Conservation (phyloP, 2,888 invertebrate genomes). For the Drosophila limbata region DNA sequence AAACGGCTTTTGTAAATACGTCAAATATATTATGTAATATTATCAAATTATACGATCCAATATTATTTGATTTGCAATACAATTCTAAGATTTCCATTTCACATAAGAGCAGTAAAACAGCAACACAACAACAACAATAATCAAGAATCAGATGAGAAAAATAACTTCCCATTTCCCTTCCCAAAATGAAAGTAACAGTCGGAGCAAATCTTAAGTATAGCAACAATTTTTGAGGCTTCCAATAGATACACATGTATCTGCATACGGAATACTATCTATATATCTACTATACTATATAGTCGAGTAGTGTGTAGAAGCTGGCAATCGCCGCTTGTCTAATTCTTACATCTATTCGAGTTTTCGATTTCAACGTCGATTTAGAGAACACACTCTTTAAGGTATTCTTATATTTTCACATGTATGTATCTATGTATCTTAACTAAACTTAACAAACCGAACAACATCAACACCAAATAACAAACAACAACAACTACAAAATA, state of each 20-base stretch:
- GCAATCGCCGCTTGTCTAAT: slow-evolving; percentile 18
- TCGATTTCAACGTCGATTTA: slow-evolving; percentile 9
- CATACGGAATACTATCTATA: slow-evolving; percentile 15
- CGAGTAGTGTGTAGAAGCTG: slow-evolving; percentile 35
- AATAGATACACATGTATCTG: slow-evolving; percentile 10
- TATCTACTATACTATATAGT: slow-evolving; percentile 17
- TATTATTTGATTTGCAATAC: slow-evolving; percentile 63
- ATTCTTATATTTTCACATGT: slow-evolving; percentile 37
- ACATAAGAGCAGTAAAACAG: slow-evolving; percentile 46
- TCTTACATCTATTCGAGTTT: slow-evolving; percentile 25
- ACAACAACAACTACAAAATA: slow-evolving; percentile 35
- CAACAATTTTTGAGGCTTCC: slow-evolving; percentile 73
- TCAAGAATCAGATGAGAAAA: slow-evolving; percentile 1
- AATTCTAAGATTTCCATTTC: slow-evolving; percentile 70
- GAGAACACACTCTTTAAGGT: slow-evolving; percentile 21
- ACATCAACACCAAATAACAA: slow-evolving; percentile 9
- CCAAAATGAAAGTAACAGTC: not conserved
- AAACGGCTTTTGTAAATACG: slow-evolving; percentile 61
- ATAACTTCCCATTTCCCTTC: not conserved
- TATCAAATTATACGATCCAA: slow-evolving; percentile 41
- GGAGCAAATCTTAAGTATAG: slow-evolving; percentile 42
- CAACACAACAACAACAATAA: slow-evolving; percentile 14
- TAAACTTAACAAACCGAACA: slow-evolving; percentile 23
- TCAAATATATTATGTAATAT: slow-evolving; percentile 19
- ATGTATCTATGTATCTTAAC: slow-evolving; percentile 39